Percentiles rank a stretch among this genome's conserved stretches.
These are phyloP conservation scores for Mus caroli DNA, from an alignment of 2,797 vertebrate species.

Conservation along the genomic window DNA sequence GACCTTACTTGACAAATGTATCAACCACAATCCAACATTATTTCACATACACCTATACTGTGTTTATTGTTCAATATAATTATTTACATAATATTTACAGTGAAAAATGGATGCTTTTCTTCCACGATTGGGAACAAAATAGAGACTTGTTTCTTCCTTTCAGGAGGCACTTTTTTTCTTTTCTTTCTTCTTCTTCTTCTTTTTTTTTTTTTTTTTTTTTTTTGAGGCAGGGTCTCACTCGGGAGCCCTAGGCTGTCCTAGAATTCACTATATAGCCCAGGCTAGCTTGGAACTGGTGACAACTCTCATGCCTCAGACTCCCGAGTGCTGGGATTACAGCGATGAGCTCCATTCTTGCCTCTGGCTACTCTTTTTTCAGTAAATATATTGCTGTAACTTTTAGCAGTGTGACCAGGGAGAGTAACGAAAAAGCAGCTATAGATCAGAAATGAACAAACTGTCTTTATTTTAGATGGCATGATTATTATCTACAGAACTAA, in stretches of 20 bases:
- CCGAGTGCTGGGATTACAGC: background rate
- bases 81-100: background rate
- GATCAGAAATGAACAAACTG: constrained; percentile 1
- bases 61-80: background rate
- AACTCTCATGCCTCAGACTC: background rate
- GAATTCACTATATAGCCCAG: background rate
- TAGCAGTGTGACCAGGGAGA: background rate
- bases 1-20: background rate
- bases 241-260: background rate
- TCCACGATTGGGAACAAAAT: background rate
- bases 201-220: background rate
- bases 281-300: background rate
- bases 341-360: background rate
- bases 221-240: background rate
- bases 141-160: background rate
- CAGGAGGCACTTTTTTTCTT: background rate
- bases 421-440: background rate
- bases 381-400: background rate
- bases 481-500: background rate
- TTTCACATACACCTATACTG: background rate
- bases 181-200: background rate
- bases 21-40: background rate
- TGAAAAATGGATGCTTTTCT: background rate
- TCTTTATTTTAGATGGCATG: background rate
- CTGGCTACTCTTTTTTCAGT: background rate